Evolutionary conservation across 2,888 invertebrate species (phyloP).

Genomic region (Sesia bembeciformis): DNA sequence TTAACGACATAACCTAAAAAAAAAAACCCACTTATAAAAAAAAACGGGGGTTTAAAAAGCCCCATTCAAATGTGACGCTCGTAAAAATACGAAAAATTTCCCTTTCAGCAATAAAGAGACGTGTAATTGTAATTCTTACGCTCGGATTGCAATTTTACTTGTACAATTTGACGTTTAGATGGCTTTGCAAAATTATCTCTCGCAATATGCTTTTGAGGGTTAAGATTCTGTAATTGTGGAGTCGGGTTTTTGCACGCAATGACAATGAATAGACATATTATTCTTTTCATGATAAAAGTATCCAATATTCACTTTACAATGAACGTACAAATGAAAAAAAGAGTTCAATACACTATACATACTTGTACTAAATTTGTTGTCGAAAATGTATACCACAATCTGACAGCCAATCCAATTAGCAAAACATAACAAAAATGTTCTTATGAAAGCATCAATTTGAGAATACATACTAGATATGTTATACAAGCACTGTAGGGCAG

Average conservation of each 20-base stretch:
- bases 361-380: too few species aligned
- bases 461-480: too few species aligned
- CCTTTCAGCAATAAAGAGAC: slow-evolving; percentile 42
- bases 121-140: slow-evolving; percentile 52
- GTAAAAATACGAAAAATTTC: slow-evolving; percentile 51
- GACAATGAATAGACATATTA: background rate
- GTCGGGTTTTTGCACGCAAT: background rate
- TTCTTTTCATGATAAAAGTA: too few species aligned
- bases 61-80: slow-evolving; percentile 48
- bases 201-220: slow-evolving; percentile 23
- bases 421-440: too few species aligned
- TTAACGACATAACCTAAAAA: slow-evolving; percentile 58
- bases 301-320: too few species aligned
- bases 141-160: slow-evolving; percentile 44
- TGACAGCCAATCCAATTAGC: too few species aligned
- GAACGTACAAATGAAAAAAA: too few species aligned
- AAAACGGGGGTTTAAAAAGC: slow-evolving; percentile 27
- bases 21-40: background rate
- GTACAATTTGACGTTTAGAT: slow-evolving; percentile 52
- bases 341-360: too few species aligned
- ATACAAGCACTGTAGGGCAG: too few species aligned
- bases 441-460: too few species aligned
- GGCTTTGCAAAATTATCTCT: slow-evolving; percentile 28
- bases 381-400: too few species aligned
- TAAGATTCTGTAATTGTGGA: background rate